A percentile compares a stretch with the other conserved stretches of the same genome.
Conservation (phyloP, 2,113 vertebrate species). For the Hydrolagus affinis region DNA sequence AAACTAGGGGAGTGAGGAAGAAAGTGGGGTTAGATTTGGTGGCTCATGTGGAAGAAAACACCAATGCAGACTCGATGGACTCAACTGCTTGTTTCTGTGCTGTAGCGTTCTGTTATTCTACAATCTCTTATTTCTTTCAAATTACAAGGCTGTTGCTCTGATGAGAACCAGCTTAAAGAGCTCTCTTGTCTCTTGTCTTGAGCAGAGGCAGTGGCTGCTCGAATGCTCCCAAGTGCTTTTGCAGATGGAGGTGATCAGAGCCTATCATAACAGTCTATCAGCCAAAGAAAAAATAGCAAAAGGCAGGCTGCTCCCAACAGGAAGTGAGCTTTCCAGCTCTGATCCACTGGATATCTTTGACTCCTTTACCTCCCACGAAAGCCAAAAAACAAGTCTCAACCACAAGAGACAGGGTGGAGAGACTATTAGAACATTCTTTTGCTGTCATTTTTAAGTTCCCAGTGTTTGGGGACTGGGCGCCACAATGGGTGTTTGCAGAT, state of each 20-base stretch:
- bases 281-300: background rate
- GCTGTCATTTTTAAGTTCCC: background rate
- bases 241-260: background rate
- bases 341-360: background rate
- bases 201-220: background rate
- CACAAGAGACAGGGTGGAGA: background rate
- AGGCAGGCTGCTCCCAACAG: background rate
- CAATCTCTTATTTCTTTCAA: no score
- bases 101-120: background rate
- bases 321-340: slow-evolving; percentile 22
- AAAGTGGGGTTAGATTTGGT: no score
- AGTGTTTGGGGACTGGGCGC: background rate
- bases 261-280: background rate
- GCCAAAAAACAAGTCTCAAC: background rate
- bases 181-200: background rate
- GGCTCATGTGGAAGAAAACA: background rate
- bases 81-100: background rate
- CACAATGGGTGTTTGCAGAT: background rate
- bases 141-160: background rate
- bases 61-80: background rate
- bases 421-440: background rate
- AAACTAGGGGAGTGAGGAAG: no score
- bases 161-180: background rate
- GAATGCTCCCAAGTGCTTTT: background rate
- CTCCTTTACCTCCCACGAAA: background rate